Evolutionary conservation across 2,888 invertebrate species (phyloP), one percentile per base, ranked within the genome.

Genomic region (Ophraella communa): DNA sequence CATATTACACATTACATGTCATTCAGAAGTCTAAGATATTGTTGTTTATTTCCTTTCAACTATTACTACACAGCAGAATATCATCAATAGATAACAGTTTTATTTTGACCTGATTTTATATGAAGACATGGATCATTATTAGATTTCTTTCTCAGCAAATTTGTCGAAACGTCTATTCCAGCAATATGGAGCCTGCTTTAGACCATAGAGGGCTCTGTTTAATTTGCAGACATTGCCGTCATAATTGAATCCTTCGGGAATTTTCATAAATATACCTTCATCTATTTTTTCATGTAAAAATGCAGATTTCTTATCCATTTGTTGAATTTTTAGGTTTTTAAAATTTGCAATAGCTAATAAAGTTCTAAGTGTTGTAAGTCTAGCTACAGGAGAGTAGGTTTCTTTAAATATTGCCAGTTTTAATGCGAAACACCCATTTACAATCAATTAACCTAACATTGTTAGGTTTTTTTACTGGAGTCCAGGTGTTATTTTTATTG

Each of bases 191-290:
- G n/a, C n/a, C n/a, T n/a, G n/a, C n/a, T 76, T 77, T 1, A 76
- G 59, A 1, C 78, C 78, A 67, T 78, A 77, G n/a, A 78, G 63
- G 1, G 69, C 52, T 60, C 75, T 75, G 11, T 71, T 65, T 2
- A 76, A 51, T 65, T 73, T 75, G 24, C 71, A 71, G 0, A 76
- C 72, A 3, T 57, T 47, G 42, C 64, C 33, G 51, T 42, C 23
- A 33, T 39, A 63, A 47, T 27, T 42, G 53, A 72, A 54, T 21
- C 74, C 73, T 23, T 67, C 62, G 7, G 73, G 74, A 51, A 62
- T 35, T 59, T 56, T 35, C 70, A 77, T 77, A 59, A 71, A 78
- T 4, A 77, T 64, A 18, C 74, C 71, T 53, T 74, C 73, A 24
- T 24, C 5, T 5, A 24, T 3, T 24, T 24, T 4, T 24, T 7